These are phyloP conservation scores for Chrysaora quinquecirrha DNA, from an alignment of 30 jellyfish, hydroid and myxozoan genomes.

Conservation along the genomic window DNA sequence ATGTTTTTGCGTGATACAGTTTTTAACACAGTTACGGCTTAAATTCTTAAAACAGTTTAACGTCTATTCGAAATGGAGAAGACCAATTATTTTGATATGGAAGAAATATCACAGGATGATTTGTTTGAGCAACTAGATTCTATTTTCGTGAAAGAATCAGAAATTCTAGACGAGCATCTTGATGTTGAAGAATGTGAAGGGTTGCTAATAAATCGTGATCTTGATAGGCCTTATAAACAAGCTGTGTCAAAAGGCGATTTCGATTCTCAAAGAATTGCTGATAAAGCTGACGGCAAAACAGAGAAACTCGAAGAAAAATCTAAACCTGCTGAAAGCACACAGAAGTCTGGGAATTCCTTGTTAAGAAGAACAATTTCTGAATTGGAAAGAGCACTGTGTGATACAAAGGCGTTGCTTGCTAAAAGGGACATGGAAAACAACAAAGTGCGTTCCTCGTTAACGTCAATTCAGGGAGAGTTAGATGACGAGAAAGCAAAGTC, in stretches of 20 bases:
- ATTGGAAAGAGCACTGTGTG: slow-evolving; percentile 81
- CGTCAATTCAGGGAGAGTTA: slow-evolving; percentile 13
- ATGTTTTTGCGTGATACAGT: slow-evolving; percentile 7
- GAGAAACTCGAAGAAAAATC: not conserved
- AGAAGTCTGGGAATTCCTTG: slow-evolving; percentile 54
- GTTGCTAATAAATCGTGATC: slow-evolving; percentile 3
- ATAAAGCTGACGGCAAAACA: slow-evolving; percentile 1
- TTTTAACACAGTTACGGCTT: too few species aligned
- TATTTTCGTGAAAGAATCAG: slow-evolving; percentile 40
- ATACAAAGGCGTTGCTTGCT: slow-evolving; percentile 61
- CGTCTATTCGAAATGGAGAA: too few species aligned
- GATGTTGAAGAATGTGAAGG: slow-evolving; percentile 39
- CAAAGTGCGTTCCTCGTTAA: slow-evolving; percentile 55
- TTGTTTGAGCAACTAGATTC: slow-evolving; percentile 26
- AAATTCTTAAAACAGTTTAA: too few species aligned
- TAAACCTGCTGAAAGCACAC: not conserved
- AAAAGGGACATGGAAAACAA: slow-evolving; percentile 72
- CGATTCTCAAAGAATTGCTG: too few species aligned
- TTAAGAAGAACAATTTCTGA: slow-evolving; percentile 76
- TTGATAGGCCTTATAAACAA: slow-evolving; percentile 38
- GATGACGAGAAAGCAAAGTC: slow-evolving; percentile 42
- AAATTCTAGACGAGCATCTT: slow-evolving; percentile 48
- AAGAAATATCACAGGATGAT: slow-evolving; percentile 31
- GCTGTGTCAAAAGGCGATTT: too few species aligned
- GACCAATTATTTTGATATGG: slow-evolving; percentile 1